A percentile compares a stretch with the other conserved stretches of the same genome.
phyloP scores from a whole-genome alignment of 2,888 invertebrate species.

The Xestia ashworthii region DNA sequence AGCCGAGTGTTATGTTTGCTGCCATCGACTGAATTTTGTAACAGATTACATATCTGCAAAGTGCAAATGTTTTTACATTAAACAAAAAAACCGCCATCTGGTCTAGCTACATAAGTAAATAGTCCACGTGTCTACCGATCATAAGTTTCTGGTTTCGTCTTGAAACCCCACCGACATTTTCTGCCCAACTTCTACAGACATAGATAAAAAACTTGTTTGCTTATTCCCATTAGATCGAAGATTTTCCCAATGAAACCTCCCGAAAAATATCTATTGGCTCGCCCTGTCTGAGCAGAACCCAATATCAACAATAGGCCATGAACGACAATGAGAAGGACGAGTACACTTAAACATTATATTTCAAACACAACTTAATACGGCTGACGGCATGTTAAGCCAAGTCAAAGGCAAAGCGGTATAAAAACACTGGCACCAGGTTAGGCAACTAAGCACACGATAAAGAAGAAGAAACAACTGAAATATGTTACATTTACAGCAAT shows the following conservation, averaged over 20 bases:
- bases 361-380: background rate
- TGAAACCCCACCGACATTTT: background rate
- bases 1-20: conserved; percentile 67
- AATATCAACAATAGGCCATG: background rate
- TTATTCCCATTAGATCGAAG: background rate
- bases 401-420: too few relatives aligned
- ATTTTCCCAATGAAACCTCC: background rate
- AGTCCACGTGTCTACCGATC: background rate
- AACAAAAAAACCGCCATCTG: background rate
- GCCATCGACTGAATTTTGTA: conserved; percentile 61
- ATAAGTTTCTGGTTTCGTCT: background rate
- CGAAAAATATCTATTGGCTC: background rate
- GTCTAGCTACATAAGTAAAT: background rate
- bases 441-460: too few relatives aligned
- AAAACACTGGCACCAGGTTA: too few relatives aligned
- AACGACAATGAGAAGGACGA: background rate
- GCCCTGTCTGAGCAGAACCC: background rate
- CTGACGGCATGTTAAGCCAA: too few relatives aligned
- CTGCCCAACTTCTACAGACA: background rate
- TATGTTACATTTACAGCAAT: conserved; percentile 22
- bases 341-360: background rate
- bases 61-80: conserved; percentile 23
- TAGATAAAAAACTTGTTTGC: too few relatives aligned
- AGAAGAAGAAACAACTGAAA: background rate
- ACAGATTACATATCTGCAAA: conserved; percentile 51